Conservation (phyloP, 2,888 invertebrate species). For the Nysson spinosus region DNA sequence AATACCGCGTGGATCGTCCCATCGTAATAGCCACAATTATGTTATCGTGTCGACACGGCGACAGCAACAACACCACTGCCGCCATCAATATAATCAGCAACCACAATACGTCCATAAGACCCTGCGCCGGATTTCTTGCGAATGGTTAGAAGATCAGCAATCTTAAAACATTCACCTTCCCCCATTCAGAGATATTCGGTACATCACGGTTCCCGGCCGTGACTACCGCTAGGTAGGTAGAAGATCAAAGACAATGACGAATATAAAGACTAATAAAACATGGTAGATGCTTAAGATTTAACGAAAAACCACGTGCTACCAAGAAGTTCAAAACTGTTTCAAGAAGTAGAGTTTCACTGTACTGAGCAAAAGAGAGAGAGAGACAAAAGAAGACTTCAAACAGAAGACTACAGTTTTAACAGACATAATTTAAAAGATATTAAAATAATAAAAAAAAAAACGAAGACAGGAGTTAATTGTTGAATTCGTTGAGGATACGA, state of each 20-base stretch:
- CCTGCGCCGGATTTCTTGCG: conserved; percentile 52
- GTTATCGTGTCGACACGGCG: conserved; percentile 43
- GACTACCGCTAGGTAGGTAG: conserved; percentile 41
- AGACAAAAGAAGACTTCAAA: background rate
- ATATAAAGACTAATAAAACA: too few species aligned
- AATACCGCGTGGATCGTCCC: conserved; percentile 28
- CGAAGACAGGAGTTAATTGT: background rate
- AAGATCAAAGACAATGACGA: background rate
- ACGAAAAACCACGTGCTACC: too few species aligned
- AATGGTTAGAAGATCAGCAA: too few species aligned
- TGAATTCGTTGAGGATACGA: conserved; percentile 22
- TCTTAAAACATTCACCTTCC: background rate
- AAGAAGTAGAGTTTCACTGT: background rate
- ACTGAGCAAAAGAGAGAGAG: background rate
- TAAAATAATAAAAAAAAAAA: background rate
- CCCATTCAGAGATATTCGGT: conserved; percentile 3
- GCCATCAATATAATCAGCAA: conserved; percentile 15
- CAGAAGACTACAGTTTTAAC: too few species aligned
- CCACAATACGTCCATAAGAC: conserved; percentile 23
- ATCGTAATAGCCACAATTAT: conserved; percentile 47
- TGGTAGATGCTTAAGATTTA: too few species aligned
- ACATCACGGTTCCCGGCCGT: conserved; percentile 19
- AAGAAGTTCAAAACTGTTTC: background rate
- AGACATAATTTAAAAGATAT: background rate
- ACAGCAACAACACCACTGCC: conserved; percentile 34